Percentiles rank a stretch among this genome's conserved stretches.
phyloP scores from a whole-genome alignment of 1,140 invertebrate genomes.

The Trissolcus basalis region DNA sequence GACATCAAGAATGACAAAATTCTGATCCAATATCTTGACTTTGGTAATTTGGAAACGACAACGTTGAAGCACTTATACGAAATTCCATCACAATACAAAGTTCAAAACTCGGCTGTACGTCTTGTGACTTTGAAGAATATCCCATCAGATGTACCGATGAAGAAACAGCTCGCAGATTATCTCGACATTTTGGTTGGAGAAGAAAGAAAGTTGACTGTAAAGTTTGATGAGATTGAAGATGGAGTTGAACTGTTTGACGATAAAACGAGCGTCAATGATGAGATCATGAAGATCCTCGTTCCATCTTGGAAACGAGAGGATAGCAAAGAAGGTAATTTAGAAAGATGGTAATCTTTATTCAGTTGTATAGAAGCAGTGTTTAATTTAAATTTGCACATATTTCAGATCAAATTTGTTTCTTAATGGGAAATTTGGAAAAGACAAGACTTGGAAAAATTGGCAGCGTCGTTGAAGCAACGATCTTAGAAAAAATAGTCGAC shows the following conservation, averaged over 20 bases:
- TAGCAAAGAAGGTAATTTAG: constrained; percentile 48
- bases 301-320: constrained; percentile 57
- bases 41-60: constrained; percentile 63
- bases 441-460: constrained; percentile 63
- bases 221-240: constrained; percentile 47
- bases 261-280: constrained; percentile 61
- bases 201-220: constrained; percentile 57
- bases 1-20: constrained; percentile 53
- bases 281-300: constrained; percentile 57
- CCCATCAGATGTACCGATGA: constrained; percentile 58
- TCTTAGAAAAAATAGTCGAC: constrained; percentile 13
- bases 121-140: constrained; percentile 64
- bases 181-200: constrained; percentile 49
- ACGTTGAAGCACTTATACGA: constrained; percentile 53
- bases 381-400: constrained; percentile 1
- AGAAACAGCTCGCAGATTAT: constrained; percentile 59
- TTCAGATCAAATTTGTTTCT: constrained; percentile 40
- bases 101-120: constrained; percentile 10
- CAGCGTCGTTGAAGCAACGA: constrained; percentile 41
- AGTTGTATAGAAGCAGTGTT: too few species aligned
- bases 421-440: constrained; percentile 38
- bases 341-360: too few species aligned
- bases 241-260: constrained; percentile 60
- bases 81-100: constrained; percentile 61
- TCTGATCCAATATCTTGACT: constrained; percentile 66